Percentiles rank a stretch among this genome's conserved stretches.
Conservation (phyloP, 2,797 vertebrate species). For the Hoplostethus mediterraneus region DNA sequence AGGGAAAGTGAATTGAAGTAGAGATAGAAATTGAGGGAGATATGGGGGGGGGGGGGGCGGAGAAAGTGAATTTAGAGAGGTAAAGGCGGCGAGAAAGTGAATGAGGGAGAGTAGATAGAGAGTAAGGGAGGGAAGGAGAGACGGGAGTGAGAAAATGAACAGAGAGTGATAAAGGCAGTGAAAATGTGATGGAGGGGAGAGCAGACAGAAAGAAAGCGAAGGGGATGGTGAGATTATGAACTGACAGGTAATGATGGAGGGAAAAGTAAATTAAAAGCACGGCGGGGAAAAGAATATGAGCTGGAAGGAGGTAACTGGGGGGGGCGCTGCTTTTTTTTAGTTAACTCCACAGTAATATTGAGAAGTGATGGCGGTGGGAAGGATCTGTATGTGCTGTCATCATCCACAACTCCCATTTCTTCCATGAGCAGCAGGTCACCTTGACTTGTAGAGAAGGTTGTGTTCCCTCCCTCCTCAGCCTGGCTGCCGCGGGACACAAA, state of each 20-base stretch:
- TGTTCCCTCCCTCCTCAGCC: constrained; percentile 18
- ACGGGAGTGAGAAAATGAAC: constrained; percentile 18
- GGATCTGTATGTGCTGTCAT: constrained; percentile 25
- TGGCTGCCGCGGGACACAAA: constrained; percentile 4
- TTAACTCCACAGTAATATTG: constrained; percentile 12
- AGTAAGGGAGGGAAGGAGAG: constrained; percentile 12
- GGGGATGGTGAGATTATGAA: background rate
- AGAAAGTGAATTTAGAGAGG: constrained; percentile 49
- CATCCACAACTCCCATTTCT: constrained; percentile 32
- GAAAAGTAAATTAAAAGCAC: constrained; percentile 13
- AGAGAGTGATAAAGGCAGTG: constrained; percentile 20
- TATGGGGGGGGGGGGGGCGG: constrained; percentile 54
- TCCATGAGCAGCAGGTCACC: constrained; percentile 54
- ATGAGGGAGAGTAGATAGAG: constrained; percentile 20
- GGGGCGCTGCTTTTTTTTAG: constrained; percentile 1
- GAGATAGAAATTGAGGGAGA: constrained; percentile 55
- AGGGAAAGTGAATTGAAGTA: constrained; percentile 57
- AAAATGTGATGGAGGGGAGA: background rate
- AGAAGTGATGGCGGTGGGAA: constrained; percentile 8
- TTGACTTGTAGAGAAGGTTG: constrained; percentile 50
- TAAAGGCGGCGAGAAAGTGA: constrained; percentile 19
- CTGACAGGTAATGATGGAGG: background rate
- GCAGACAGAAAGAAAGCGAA: background rate
- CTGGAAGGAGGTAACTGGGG: too few relatives aligned
- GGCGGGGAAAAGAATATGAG: background rate